Percentiles rank a stretch among this genome's conserved stretches.
Conservation (phyloP, 2,797 vertebrate species). For the Euthynnus affinis region DNA sequence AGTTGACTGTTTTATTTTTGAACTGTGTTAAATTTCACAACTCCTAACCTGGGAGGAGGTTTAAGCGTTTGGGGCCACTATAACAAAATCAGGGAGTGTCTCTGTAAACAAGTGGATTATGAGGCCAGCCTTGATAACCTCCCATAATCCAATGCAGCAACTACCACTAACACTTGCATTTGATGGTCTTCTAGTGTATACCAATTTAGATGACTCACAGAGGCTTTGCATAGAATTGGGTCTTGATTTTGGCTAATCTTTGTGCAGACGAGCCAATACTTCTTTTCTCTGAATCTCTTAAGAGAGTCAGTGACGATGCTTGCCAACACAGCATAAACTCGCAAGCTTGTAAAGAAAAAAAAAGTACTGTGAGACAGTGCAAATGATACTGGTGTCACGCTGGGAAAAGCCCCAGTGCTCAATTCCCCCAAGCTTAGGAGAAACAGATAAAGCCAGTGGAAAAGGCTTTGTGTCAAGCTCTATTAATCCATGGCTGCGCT, state of each 20-base stretch:
- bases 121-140: slow-evolving; percentile 49
- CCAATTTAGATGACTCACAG: slow-evolving; percentile 44
- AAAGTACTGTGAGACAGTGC: slow-evolving; percentile 51
- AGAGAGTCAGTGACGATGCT: slow-evolving; percentile 39
- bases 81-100: slow-evolving; percentile 9
- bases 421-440: slow-evolving; percentile 69
- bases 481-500: slow-evolving; percentile 79
- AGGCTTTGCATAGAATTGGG: slow-evolving; percentile 40
- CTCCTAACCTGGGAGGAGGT: neutral
- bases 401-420: slow-evolving; percentile 68
- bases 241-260: slow-evolving; percentile 62
- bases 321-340: slow-evolving; percentile 53
- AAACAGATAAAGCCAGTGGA: slow-evolving; percentile 77
- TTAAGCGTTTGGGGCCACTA: neutral
- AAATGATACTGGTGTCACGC: slow-evolving; percentile 71
- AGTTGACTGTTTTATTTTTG: slow-evolving; percentile 16
- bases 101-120: slow-evolving; percentile 52
- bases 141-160: slow-evolving; percentile 42
- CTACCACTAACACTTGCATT: slow-evolving; percentile 20
- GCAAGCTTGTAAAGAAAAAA: slow-evolving; percentile 3
- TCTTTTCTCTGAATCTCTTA: slow-evolving; percentile 63
- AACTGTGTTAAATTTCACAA: slow-evolving; percentile 5
- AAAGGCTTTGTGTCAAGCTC: slow-evolving; percentile 83
- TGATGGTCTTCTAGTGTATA: slow-evolving; percentile 4
- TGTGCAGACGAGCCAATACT: slow-evolving; percentile 42